Percentiles rank a stretch among this genome's conserved stretches.
Evolutionary conservation across 2,888 invertebrate species (phyloP).

Genomic region (Alviniconcha strummeri): DNA sequence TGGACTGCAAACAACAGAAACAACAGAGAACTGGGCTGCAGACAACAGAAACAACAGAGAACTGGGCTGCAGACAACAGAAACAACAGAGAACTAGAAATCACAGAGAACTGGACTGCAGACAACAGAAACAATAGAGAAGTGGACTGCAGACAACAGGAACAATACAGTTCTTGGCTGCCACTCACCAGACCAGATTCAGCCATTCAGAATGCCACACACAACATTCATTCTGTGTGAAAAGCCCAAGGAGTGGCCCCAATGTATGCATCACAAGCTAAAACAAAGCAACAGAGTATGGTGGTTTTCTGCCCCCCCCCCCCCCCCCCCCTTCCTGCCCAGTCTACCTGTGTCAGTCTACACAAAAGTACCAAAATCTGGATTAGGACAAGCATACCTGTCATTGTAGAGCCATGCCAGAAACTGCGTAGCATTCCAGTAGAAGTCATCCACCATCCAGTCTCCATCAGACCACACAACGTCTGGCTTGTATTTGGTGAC

Average conservation of each 20-base stretch:
- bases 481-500: slow-evolving; percentile 71
- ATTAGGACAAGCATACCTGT: slow-evolving; percentile 57
- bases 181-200: no score
- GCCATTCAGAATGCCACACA: no score
- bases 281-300: no score
- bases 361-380: no score
- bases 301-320: no score
- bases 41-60: background rate
- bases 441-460: slow-evolving; percentile 85
- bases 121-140: background rate
- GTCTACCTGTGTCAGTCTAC: no score
- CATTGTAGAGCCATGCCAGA: slow-evolving; percentile 75
- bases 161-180: background rate
- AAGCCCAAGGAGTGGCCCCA: no score
- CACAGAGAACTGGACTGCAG: background rate
- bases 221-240: no score
- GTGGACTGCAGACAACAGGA: background rate
- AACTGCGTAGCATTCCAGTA: slow-evolving; percentile 74
- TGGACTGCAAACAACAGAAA: background rate
- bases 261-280: no score
- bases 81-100: background rate
- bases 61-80: background rate
- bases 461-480: slow-evolving; percentile 76
- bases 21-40: background rate
- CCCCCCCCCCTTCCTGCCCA: no score